These are phyloP conservation scores for Anguilla rostrata DNA, from an alignment of 2,113 vertebrate species.

Conservation along the genomic window DNA sequence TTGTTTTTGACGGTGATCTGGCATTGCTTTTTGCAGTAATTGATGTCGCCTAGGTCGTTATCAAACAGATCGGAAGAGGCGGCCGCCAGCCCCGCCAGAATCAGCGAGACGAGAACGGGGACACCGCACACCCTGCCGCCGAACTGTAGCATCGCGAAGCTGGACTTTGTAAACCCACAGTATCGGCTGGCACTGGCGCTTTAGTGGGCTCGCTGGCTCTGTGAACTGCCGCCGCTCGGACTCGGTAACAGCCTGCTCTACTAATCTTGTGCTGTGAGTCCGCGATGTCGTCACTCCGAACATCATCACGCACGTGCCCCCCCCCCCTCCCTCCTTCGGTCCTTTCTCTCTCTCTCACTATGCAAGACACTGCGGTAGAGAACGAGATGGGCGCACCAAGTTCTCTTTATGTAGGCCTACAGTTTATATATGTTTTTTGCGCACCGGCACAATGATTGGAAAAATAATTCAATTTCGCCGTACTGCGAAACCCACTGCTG, in stretches of 20 bases:
- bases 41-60: conserved; percentile 81
- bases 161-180: conserved; percentile 27
- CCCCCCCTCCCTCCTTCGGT: conserved; percentile 28
- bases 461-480: not conserved
- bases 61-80: conserved; percentile 74
- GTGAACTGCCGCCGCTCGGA: conserved; percentile 44
- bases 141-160: conserved; percentile 56
- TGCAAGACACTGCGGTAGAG: not conserved
- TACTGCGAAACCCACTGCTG: not conserved
- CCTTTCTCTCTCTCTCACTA: conserved; percentile 14
- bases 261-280: conserved; percentile 42
- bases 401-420: not conserved
- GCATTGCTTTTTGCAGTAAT: conserved; percentile 83
- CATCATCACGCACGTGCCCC: conserved; percentile 50
- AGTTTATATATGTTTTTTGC: not conserved
- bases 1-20: conserved; percentile 74
- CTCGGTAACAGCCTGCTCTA: conserved; percentile 51
- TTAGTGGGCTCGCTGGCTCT: conserved; percentile 28
- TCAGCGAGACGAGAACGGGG: conserved; percentile 63
- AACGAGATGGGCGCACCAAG: not conserved
- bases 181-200: conserved; percentile 42
- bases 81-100: conserved; percentile 61
- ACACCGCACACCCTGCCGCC: conserved; percentile 60
- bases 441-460: not conserved
- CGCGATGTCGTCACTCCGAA: conserved; percentile 60